Evolutionary conservation across 2,888 invertebrate species (phyloP).

Genomic region (Furcula furcula): DNA sequence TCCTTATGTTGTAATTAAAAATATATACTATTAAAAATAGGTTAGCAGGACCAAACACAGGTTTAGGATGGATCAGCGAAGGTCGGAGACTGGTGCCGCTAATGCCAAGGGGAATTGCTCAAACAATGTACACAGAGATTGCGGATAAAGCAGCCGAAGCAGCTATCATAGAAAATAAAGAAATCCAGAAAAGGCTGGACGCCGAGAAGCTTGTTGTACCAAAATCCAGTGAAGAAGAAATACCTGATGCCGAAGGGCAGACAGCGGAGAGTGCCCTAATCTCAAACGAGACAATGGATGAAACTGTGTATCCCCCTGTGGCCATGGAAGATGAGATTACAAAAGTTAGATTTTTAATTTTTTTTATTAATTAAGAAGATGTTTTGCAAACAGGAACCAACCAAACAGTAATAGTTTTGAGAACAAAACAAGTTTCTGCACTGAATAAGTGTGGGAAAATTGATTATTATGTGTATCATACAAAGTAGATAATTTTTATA

Average conservation of each 20-base stretch:
- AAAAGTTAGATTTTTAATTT: constrained; percentile 47
- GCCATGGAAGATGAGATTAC: constrained; percentile 72
- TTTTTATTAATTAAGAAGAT: no score
- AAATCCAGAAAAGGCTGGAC: constrained; percentile 60
- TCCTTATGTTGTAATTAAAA: no score
- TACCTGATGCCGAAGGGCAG: constrained; percentile 51
- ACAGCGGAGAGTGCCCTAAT: constrained; percentile 50
- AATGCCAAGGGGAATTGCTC: constrained; percentile 91
- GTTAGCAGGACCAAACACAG: constrained; percentile 85
- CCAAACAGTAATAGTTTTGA: no score
- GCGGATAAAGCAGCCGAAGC: constrained; percentile 88
- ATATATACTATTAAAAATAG: constrained; percentile 41
- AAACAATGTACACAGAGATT: constrained; percentile 91
- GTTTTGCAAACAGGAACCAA: no score
- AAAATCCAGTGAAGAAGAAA: constrained; percentile 57
- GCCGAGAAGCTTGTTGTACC: constrained; percentile 60
- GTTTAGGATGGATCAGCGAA: constrained; percentile 92
- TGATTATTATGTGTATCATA: no score
- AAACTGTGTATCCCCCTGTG: constrained; percentile 57
- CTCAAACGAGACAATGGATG: constrained; percentile 54
- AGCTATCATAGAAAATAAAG: constrained; percentile 62
- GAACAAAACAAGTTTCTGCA: no score
- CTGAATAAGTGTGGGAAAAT: no score
- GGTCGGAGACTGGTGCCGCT: constrained; percentile 92
- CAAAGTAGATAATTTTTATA: no score